These are phyloP conservation scores for Conops quadrifasciatus DNA, from an alignment of 2,888 invertebrate species.

Conservation along the genomic window DNA sequence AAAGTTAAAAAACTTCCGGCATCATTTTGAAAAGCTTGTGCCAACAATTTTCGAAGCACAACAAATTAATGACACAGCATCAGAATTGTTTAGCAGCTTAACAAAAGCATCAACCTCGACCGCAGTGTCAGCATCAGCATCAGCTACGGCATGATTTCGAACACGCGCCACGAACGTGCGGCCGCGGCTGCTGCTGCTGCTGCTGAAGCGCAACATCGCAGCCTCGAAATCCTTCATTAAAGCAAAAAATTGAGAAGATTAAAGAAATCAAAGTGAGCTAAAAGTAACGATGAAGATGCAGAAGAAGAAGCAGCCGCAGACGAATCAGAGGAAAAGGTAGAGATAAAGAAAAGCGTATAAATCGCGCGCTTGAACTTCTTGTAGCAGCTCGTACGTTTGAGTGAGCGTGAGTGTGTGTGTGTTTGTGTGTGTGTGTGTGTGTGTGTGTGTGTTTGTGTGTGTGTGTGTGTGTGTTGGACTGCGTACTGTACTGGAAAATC, in stretches of 20 bases:
- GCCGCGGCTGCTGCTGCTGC: background rate
- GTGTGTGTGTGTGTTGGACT: background rate
- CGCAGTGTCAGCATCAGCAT: background rate
- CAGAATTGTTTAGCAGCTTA: background rate
- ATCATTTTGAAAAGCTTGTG: background rate
- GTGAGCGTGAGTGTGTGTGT: no score
- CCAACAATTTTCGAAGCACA: background rate
- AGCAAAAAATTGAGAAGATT: background rate
- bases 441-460: background rate
- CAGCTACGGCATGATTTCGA: background rate
- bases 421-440: no score
- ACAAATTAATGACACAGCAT: background rate
- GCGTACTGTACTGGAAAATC: conserved; percentile 5
- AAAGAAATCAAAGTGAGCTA: background rate
- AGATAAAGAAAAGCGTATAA: background rate
- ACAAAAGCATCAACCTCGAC: background rate
- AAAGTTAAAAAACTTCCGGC: background rate
- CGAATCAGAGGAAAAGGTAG: background rate
- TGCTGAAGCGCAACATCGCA: background rate
- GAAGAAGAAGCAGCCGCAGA: background rate
- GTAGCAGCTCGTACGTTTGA: no score
- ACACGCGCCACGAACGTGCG: conserved; percentile 23
- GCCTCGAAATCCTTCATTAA: background rate
- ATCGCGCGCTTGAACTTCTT: background rate
- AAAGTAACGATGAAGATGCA: background rate